Percentiles rank a stretch among this genome's conserved stretches.
Evolutionary conservation across 2,888 invertebrate genomes (phyloP).

Genomic region (Chamaedrilus cognettii): DNA sequence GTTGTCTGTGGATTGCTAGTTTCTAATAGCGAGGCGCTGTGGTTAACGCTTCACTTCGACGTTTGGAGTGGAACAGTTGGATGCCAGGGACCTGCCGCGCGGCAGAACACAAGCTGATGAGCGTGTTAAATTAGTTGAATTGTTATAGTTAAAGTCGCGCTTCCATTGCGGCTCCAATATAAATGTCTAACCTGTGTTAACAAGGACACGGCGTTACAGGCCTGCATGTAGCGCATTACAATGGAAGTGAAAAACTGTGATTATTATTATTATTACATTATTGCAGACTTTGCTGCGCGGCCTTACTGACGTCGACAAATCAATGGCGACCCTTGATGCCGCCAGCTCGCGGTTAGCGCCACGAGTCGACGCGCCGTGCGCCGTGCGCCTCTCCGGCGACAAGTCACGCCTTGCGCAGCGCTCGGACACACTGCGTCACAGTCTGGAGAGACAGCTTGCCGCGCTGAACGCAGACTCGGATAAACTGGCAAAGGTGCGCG

Average conservation of each 20-base stretch:
- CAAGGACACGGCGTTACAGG: too few species aligned
- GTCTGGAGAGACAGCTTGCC: background rate
- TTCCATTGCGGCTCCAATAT: too few species aligned
- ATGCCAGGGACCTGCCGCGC: too few species aligned
- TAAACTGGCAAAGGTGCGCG: background rate
- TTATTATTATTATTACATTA: background rate
- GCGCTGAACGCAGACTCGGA: background rate
- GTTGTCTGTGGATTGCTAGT: too few species aligned
- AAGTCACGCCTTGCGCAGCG: background rate
- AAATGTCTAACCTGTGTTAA: too few species aligned
- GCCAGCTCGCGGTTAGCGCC: background rate
- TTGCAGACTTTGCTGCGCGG: background rate
- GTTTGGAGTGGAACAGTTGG: too few species aligned
- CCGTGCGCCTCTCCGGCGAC: background rate
- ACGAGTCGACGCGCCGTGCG: background rate
- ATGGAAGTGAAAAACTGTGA: background rate
- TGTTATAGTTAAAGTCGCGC: too few species aligned
- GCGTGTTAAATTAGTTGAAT: too few species aligned
- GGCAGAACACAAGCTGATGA: too few species aligned
- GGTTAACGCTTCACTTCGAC: too few species aligned
- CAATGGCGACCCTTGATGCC: background rate
- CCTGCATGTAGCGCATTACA: constrained; percentile 12
- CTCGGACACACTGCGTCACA: background rate
- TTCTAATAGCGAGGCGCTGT: too few species aligned
- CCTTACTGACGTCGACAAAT: background rate